Percentiles rank a stretch among this genome's conserved stretches.
These are phyloP conservation scores for Hemiscyllium ocellatum DNA, from an alignment of 2,113 vertebrate genomes.

Conservation along the genomic window DNA sequence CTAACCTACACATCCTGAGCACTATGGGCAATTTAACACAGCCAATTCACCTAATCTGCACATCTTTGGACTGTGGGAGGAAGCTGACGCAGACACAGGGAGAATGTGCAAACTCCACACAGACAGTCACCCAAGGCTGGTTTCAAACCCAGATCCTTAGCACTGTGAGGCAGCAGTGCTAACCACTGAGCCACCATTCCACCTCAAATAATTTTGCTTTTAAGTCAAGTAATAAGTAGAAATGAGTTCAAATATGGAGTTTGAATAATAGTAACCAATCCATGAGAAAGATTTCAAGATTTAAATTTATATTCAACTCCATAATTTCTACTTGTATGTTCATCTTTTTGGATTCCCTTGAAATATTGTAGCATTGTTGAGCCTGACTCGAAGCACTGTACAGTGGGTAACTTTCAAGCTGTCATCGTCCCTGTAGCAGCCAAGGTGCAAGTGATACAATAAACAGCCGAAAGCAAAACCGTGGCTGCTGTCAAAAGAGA, in stretches of 20 bases:
- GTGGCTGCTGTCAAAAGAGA: too few relatives aligned
- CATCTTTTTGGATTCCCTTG: not conserved
- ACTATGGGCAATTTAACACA: too few relatives aligned
- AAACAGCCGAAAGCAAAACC: not conserved
- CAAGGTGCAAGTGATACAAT: not conserved
- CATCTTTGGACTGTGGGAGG: too few relatives aligned
- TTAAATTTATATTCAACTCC: not conserved
- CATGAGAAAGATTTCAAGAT: not conserved
- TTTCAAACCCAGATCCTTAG: too few relatives aligned
- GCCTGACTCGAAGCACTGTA: not conserved
- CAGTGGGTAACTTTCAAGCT: not conserved
- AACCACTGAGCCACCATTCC: too few relatives aligned
- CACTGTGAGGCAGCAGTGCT: too few relatives aligned
- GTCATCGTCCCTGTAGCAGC: not conserved
- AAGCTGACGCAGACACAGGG: too few relatives aligned
- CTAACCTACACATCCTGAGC: too few relatives aligned
- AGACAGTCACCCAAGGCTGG: too few relatives aligned
- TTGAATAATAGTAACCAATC: too few relatives aligned
- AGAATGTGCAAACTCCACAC: too few relatives aligned
- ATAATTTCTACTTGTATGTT: not conserved
- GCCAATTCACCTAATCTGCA: too few relatives aligned
- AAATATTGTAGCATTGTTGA: not conserved
- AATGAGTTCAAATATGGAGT: not conserved
- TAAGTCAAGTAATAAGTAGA: not conserved
- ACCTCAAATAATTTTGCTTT: not conserved